Percentiles rank a stretch among this genome's conserved stretches.
Conservation (phyloP, 2,888 invertebrate genomes). For the Erpobdella octoculata region DNA sequence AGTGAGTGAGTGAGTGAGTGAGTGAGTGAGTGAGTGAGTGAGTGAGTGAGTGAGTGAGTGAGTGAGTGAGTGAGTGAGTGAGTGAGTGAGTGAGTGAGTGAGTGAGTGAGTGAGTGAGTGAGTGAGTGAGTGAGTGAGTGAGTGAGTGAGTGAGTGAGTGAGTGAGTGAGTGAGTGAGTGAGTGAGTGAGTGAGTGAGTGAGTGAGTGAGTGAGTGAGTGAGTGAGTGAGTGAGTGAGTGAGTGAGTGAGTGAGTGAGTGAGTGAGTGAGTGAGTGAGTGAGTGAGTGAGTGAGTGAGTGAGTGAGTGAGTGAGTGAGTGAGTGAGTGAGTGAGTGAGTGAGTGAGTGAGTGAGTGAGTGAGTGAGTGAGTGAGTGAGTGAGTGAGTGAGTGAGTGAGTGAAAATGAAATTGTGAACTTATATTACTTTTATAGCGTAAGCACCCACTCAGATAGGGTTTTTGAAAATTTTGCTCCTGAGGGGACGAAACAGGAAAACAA, state of each 20-base stretch:
- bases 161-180: no score
- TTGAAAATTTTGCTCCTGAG: no score
- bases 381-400: neutral
- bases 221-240: neutral
- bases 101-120: neutral
- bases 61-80: constrained; percentile 31
- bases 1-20: constrained; percentile 31
- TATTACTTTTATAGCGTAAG: no score
- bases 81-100: constrained; percentile 30
- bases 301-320: neutral
- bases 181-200: no score
- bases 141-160: neutral
- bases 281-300: neutral
- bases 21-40: constrained; percentile 32
- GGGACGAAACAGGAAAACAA: no score
- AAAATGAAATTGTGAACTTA: no score
- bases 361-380: neutral
- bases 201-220: neutral
- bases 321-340: neutral
- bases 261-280: no score
- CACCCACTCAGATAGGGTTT: no score
- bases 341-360: neutral
- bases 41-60: constrained; percentile 32
- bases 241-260: neutral
- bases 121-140: neutral